A percentile compares a stretch with the other conserved stretches of the same genome.
Evolutionary conservation across 2,888 invertebrate genomes (phyloP).

Genomic region (Sphaeridia pumilis): DNA sequence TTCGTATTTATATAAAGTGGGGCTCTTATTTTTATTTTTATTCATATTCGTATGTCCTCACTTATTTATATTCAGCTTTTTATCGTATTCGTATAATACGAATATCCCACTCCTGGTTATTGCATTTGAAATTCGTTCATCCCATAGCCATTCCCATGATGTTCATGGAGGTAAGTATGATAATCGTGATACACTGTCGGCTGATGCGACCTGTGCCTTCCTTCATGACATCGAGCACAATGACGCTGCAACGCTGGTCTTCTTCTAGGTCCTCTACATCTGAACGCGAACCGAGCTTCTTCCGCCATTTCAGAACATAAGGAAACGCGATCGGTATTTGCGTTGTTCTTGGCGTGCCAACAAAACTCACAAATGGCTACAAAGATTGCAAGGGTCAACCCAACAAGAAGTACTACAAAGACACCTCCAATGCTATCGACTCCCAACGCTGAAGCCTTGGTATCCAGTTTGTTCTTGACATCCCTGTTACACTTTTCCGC

Average conservation of each 20-base stretch:
- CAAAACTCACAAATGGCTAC: slow-evolving; percentile 90
- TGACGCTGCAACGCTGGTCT: neutral
- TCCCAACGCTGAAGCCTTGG: slow-evolving; percentile 84
- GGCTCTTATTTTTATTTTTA: too few species aligned
- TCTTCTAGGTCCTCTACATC: slow-evolving; percentile 43
- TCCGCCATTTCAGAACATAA: slow-evolving; percentile 56
- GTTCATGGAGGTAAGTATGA: neutral
- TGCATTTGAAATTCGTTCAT: too few species aligned
- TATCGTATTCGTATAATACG: too few species aligned
- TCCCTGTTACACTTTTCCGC: slow-evolving; percentile 77
- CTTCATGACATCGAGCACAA: neutral
- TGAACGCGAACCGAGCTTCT: slow-evolving; percentile 47
- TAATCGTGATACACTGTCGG: slow-evolving; percentile 33
- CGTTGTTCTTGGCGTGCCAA: slow-evolving; percentile 83
- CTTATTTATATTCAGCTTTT: too few species aligned
- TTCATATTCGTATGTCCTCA: too few species aligned
- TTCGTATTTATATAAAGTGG: neutral
- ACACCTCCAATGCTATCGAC: slow-evolving; percentile 87
- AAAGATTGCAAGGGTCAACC: slow-evolving; percentile 76
- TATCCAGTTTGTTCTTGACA: slow-evolving; percentile 72
- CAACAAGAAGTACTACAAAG: slow-evolving; percentile 89
- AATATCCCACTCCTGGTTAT: too few species aligned
- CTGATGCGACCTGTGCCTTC: slow-evolving; percentile 18
- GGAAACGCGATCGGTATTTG: slow-evolving; percentile 38
- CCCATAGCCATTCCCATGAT: neutral